These are phyloP conservation scores for Engystomops pustulosus DNA, from an alignment of 2,113 vertebrate genomes.

Conservation along the genomic window DNA sequence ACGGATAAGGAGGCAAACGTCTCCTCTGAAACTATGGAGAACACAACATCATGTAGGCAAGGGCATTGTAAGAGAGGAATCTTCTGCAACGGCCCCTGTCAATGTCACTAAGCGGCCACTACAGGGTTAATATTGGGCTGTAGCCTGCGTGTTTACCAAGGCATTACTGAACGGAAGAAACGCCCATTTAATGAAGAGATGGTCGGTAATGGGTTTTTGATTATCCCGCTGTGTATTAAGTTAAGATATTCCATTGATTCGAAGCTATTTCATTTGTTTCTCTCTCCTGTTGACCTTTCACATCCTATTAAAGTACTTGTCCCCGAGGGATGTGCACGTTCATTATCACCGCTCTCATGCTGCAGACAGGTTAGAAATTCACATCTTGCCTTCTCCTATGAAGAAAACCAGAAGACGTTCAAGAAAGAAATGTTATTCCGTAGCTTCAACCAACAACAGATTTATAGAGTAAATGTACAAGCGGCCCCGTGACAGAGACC, in stretches of 20 bases:
- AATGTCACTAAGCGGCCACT: background rate
- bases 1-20: no score
- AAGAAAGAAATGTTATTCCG: background rate
- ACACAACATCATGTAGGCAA: background rate
- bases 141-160: conserved; percentile 44
- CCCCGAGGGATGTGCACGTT: conserved; percentile 6
- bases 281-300: conserved; percentile 55
- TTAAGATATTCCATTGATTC: conserved; percentile 53
- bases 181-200: conserved; percentile 55
- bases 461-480: background rate
- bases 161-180: conserved; percentile 20
- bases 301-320: conserved; percentile 44
- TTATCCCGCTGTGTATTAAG: conserved; percentile 53
- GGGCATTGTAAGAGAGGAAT: background rate
- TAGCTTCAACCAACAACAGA: no score
- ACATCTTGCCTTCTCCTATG: background rate
- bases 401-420: background rate
- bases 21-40: background rate
- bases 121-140: conserved; percentile 24
- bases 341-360: conserved; percentile 40
- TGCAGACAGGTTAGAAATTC: conserved; percentile 9
- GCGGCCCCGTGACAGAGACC: background rate
- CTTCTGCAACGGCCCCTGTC: background rate
- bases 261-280: conserved; percentile 52
- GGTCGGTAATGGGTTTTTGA: conserved; percentile 52